Evolutionary conservation across 2,888 invertebrate genomes (phyloP).

Genomic region (Epicampocera succincta): DNA sequence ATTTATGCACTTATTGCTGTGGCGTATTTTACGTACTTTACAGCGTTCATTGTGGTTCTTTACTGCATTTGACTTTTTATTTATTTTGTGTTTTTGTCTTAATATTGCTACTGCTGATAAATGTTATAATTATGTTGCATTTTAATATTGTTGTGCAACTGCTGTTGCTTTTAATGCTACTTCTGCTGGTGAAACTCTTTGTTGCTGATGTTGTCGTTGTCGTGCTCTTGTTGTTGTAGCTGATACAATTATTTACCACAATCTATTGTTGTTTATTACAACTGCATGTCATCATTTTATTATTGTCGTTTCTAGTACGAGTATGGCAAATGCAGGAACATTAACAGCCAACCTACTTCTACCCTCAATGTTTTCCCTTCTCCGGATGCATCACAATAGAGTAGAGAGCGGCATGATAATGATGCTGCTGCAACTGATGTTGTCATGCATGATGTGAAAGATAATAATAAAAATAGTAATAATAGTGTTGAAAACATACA

Average conservation of each 20-base stretch:
- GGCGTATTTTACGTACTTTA: constrained; percentile 25
- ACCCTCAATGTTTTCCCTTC: constrained; percentile 8
- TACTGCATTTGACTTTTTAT: constrained; percentile 56
- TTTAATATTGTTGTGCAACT: constrained; percentile 60
- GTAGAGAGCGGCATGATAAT: constrained; percentile 37
- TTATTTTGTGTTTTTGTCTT: constrained; percentile 42
- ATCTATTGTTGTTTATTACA: constrained; percentile 66
- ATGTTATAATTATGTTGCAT: constrained; percentile 64
- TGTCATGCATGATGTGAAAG: constrained; percentile 56
- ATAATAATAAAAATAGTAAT: constrained; percentile 54
- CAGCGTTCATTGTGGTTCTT: constrained; percentile 53
- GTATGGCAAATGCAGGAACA: constrained; percentile 50
- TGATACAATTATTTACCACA: constrained; percentile 65
- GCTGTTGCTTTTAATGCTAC: constrained; percentile 51
- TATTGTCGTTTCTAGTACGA: constrained; percentile 53
- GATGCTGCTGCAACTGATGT: constrained; percentile 54
- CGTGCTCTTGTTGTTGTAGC: constrained; percentile 44
- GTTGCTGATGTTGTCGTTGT: constrained; percentile 38
- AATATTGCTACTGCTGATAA: constrained; percentile 53
- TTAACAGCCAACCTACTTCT: constrained; percentile 26
- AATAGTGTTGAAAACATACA: constrained; percentile 45
- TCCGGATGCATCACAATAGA: constrained; percentile 41
- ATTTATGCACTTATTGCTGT: neutral
- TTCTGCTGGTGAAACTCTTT: constrained; percentile 46
- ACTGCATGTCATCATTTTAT: constrained; percentile 65